phyloP scores from a whole-genome alignment of 1,140 invertebrate species.

The Drepana arcuata region DNA sequence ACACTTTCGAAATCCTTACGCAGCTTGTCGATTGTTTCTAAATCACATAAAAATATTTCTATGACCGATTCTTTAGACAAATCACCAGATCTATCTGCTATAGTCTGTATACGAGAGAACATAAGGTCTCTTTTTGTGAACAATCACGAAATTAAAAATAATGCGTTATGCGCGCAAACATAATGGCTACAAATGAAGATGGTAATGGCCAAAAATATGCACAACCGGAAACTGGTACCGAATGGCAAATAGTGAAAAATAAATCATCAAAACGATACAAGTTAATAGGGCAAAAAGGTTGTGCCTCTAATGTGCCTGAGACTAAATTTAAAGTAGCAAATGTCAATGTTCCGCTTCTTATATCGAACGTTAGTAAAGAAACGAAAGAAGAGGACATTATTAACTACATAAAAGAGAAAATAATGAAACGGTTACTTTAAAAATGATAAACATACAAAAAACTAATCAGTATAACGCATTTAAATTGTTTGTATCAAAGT shows the following conservation, averaged over 20 bases:
- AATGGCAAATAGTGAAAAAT: conserved; percentile 1
- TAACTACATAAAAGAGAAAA: conserved; percentile 1
- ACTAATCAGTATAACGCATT: conserved; percentile 4
- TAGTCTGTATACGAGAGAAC: no score
- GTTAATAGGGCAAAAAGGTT: conserved; percentile 3
- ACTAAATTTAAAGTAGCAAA: conserved; percentile 3
- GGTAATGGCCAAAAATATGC: no score
- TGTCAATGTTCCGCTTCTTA: conserved; percentile 7
- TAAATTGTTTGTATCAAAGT: conserved; percentile 6
- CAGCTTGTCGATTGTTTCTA: no score
- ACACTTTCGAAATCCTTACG: no score
- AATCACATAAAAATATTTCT: no score
- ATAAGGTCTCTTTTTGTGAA: no score
- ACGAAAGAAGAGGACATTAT: conserved; percentile 7
- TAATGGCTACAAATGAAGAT: no score
- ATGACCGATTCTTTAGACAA: no score
- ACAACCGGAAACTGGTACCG: background rate
- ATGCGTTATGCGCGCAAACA: no score
- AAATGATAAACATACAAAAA: conserved; percentile 1
- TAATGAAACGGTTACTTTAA: conserved; percentile 1
- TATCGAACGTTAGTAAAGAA: conserved; percentile 5
- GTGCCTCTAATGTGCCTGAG: background rate
- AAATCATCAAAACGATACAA: conserved; percentile 5
- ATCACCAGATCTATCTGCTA: no score
- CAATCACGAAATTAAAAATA: no score